Evolutionary conservation across 2,888 invertebrate species (phyloP).

Genomic region (Neoscelio sp.): DNA sequence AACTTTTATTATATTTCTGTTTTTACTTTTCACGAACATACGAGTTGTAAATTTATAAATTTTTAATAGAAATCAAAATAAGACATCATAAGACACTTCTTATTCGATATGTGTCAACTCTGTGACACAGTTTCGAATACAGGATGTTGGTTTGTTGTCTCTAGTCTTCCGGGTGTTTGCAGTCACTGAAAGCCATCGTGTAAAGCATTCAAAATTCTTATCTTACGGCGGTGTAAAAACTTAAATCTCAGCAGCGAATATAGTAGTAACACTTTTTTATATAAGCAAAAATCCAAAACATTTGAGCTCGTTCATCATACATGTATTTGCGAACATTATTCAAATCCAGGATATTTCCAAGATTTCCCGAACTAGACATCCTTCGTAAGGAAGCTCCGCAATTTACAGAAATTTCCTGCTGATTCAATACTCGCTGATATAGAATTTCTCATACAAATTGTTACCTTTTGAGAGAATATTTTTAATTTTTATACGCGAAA

Average conservation of each 20-base stretch:
- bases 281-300: constrained; percentile 20
- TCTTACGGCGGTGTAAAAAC: constrained; percentile 22
- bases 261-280: constrained; percentile 1
- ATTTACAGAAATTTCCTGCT: constrained; percentile 15
- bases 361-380: constrained; percentile 6
- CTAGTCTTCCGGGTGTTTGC: constrained; percentile 5
- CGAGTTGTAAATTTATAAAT: too few relatives aligned
- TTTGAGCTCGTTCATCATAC: constrained; percentile 15
- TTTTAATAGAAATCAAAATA: neutral
- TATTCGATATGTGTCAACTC: neutral
- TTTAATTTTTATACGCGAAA: too few relatives aligned
- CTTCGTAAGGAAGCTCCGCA: neutral
- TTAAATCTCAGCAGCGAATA: constrained; percentile 1
- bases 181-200: constrained; percentile 4
- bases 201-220: constrained; percentile 15
- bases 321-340: constrained; percentile 23
- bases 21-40: too few relatives aligned
- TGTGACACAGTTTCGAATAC: constrained; percentile 3
- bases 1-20: too few relatives aligned
- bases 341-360: constrained; percentile 19
- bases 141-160: constrained; percentile 18
- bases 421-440: constrained; percentile 15
- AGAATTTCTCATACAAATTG: constrained; percentile 7
- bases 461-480: too few relatives aligned
- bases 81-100: neutral